A percentile compares a stretch with the other conserved stretches of the same genome.
Conservation (phyloP, 2,797 vertebrate genomes). For the Rousettus madagascariensis region DNA sequence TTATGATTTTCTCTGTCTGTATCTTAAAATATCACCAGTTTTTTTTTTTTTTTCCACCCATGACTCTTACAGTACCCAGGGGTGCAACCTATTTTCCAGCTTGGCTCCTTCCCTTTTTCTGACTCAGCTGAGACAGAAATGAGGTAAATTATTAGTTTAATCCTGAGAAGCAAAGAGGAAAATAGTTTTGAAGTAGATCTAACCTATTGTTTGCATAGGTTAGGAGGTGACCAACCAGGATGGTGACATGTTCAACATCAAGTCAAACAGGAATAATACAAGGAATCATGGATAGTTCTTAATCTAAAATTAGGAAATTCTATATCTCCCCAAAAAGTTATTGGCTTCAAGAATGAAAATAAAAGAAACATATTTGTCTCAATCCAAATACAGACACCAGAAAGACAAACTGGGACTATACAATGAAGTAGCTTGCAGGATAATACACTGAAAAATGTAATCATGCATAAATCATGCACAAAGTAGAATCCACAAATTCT, state of each 20-base stretch:
- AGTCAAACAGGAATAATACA: background rate
- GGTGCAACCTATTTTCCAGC: background rate
- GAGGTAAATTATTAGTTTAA: background rate
- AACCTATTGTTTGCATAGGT: background rate
- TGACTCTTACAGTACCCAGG: background rate
- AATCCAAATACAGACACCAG: slow-evolving; percentile 67
- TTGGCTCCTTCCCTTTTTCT: background rate
- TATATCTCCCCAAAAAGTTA: background rate
- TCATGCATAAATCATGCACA: slow-evolving; percentile 77
- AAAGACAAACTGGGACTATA: slow-evolving; percentile 48
- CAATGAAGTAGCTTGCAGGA: slow-evolving; percentile 58
- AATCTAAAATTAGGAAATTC: slow-evolving; percentile 39
- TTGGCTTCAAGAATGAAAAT: slow-evolving; percentile 62
- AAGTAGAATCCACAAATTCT: slow-evolving; percentile 81
- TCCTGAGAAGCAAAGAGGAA: background rate
- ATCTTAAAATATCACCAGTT: background rate
- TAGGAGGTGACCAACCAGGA: background rate
- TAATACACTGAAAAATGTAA: slow-evolving; percentile 78
- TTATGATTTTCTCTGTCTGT: background rate
- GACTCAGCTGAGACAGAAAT: background rate
- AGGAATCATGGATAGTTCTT: background rate
- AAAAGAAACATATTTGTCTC: slow-evolving; percentile 61
- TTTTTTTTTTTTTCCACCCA: background rate
- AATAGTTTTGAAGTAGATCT: background rate
- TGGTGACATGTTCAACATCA: background rate